Evolutionary conservation across 2,888 invertebrate species (phyloP), one percentile per base, ranked within the genome.

Genomic region (Harpalus rubripes): DNA sequence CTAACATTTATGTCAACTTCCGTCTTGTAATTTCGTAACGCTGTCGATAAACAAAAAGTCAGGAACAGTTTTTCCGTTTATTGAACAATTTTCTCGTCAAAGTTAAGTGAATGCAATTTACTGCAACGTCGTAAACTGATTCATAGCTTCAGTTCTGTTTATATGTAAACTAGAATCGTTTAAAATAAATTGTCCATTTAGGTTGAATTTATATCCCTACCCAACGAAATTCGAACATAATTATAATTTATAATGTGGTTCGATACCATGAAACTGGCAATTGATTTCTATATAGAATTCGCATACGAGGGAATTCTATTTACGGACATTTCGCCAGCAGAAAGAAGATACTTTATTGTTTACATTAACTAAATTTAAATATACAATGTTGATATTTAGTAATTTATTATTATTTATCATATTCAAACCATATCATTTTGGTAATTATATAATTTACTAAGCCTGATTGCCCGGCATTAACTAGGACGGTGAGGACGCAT

Each of bases 201-300:
- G 63, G 22, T 65, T 15, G 63, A 65, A 65, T 65, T 65, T 65
- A 65, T 65, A 18, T 65, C 18, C 63, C 63, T 2, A 18, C 63
- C 63, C 15, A 65, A 65, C 63, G 63, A 65, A 65, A 18, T 65
- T 26, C 22, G 26, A 26, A 26, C 26, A 26, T 26, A 65, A 65
- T 65, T 65, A 65, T 65, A 65, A 65, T 65, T 65, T 65, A 65
- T 65, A 18, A 26, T 65, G 63, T n/a, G 63, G n/a, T 65, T 59
- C 59, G 10, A 52, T 52, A 52, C 10, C 44, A 52, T 52, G 44
- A 52, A 52, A 52, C 44, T 52, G 44, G 44, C 44, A 12, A 52
- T 52, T 52, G 5, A 52, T 52, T 52, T 52, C 44, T 8, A 8
- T 52, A 52, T 52, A 52, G 12, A 12, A 52, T 52, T 12, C 44